A percentile compares a stretch with the other conserved stretches of the same genome.
Evolutionary conservation across 2,888 invertebrate species (phyloP).

Genomic region (Drosophila testacea): DNA sequence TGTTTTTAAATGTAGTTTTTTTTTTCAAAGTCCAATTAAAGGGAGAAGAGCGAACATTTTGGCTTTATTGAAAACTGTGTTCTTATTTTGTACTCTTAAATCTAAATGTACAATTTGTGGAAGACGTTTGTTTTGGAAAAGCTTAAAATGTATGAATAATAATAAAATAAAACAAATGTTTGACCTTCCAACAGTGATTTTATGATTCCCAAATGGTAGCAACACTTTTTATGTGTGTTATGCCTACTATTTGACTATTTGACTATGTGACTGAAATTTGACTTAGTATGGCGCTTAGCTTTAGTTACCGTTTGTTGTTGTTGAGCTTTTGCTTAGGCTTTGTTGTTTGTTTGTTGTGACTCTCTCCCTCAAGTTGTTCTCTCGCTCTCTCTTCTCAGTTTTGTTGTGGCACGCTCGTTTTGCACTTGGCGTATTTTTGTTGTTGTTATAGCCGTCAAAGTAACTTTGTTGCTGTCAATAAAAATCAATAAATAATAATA

Average conservation of each 20-base stretch:
- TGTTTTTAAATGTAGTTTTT: too few species aligned
- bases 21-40: too few species aligned
- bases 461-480: conserved; percentile 52
- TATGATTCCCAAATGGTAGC: too few species aligned
- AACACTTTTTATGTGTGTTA: neutral
- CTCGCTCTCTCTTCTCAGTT: conserved; percentile 30
- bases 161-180: too few species aligned
- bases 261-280: conserved; percentile 51
- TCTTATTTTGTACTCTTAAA: too few species aligned
- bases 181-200: too few species aligned
- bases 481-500: conserved; percentile 80
- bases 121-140: too few species aligned
- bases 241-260: conserved; percentile 43
- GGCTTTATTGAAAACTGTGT: too few species aligned
- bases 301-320: conserved; percentile 20
- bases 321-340: conserved; percentile 34
- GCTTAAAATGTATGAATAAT: too few species aligned
- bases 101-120: too few species aligned
- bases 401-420: conserved; percentile 77
- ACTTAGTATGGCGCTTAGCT: conserved; percentile 35
- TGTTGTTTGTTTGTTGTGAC: conserved; percentile 53
- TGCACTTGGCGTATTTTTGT: conserved; percentile 11
- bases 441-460: conserved; percentile 43
- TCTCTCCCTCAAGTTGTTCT: conserved; percentile 32
- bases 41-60: too few species aligned